Percentiles rank a stretch among this genome's conserved stretches.
These are phyloP conservation scores for Orchesellides sinensis DNA, from an alignment of 2,888 invertebrate species.

Conservation along the genomic window DNA sequence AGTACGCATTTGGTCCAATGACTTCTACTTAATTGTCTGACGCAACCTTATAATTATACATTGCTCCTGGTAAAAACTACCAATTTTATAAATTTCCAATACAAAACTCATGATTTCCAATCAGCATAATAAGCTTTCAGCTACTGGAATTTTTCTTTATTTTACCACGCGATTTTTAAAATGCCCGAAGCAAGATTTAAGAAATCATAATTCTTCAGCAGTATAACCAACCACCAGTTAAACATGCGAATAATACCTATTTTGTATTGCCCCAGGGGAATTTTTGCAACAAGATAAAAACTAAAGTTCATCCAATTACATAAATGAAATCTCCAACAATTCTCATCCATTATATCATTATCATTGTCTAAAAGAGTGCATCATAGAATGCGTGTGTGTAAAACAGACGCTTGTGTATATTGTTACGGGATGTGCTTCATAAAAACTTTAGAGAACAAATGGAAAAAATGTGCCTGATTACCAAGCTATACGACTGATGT, in stretches of 20 bases:
- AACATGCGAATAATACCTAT: neutral
- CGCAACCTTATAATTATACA: neutral
- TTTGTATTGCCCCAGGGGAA: neutral
- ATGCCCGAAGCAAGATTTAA: neutral
- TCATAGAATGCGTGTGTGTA: too few species aligned
- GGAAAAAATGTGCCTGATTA: neutral
- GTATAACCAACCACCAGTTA: neutral
- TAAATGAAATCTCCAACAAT: neutral
- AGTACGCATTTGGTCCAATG: neutral
- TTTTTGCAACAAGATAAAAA: conserved; percentile 24
- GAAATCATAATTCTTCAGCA: neutral
- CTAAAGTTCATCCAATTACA: conserved; percentile 16
- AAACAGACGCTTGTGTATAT: too few species aligned
- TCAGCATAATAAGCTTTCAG: neutral
- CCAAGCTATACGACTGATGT: neutral
- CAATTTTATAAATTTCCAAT: neutral
- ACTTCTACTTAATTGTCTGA: neutral
- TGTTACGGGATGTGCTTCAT: conserved; percentile 13
- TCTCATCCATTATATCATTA: neutral
- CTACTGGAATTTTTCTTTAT: conserved; percentile 14
- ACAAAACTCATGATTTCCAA: neutral
- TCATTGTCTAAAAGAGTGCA: neutral
- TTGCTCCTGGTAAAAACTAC: too few species aligned
- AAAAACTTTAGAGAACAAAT: neutral
- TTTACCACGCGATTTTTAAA: neutral